Evolutionary conservation across 1,140 invertebrate genomes (phyloP).

Genomic region (Goniozus legneri): DNA sequence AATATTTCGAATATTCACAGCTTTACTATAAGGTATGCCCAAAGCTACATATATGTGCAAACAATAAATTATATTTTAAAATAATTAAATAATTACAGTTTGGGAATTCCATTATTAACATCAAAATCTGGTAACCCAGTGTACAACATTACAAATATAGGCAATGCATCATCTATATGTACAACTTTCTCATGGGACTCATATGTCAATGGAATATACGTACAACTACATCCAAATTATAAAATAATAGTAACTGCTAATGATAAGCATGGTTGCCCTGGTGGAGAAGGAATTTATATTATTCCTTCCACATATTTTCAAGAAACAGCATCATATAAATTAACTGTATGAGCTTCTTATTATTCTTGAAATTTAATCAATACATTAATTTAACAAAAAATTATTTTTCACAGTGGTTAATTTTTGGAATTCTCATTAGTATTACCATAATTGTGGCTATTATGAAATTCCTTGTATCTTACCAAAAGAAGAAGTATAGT

Average conservation of each 20-base stretch:
- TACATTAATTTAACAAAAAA: slow-evolving; percentile 3
- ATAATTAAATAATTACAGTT: slow-evolving; percentile 24
- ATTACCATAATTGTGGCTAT: slow-evolving; percentile 9
- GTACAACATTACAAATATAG: slow-evolving; percentile 39
- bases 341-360: neutral
- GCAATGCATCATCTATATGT: slow-evolving; percentile 13
- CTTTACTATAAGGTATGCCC: slow-evolving; percentile 37
- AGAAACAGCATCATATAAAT: neutral
- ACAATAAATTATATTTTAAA: neutral
- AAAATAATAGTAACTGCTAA: slow-evolving; percentile 35
- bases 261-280: slow-evolving; percentile 31
- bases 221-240: slow-evolving; percentile 14
- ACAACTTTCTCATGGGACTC: slow-evolving; percentile 26
- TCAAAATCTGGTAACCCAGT: slow-evolving; percentile 34
- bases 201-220: slow-evolving; percentile 12
- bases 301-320: slow-evolving; percentile 21
- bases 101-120: slow-evolving; percentile 32
- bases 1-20: slow-evolving; percentile 19
- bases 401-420: slow-evolving; percentile 13
- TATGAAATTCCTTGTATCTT: slow-evolving; percentile 10
- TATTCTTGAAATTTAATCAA: no score
- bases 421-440: slow-evolving; percentile 10
- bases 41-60: neutral
- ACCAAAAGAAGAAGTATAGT: slow-evolving; percentile 7
- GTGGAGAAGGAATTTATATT: slow-evolving; percentile 20